Base-by-base conservation (phyloP, 2,888 invertebrate genomes). In the Eilema griseolum region DNA sequence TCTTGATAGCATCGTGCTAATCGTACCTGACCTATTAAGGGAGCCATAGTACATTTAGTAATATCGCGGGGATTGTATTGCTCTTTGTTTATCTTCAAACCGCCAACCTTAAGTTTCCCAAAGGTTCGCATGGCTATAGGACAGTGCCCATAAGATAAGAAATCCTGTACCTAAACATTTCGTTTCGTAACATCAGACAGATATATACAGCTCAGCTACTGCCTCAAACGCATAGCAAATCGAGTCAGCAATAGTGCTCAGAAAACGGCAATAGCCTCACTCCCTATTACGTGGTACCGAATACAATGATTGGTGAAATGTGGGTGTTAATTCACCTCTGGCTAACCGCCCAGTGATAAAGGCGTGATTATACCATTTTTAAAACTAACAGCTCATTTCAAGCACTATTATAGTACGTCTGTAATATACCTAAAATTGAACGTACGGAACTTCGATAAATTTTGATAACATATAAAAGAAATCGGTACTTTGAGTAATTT, bases 401-500 rank as follows among this genome's bases (percentile, higher is more conserved):
- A 2, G 8, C 8, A n/a, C 20, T 46, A 28, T 28, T 33, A 52
- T 20, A 52, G 52, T n/a, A 8, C 20, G n/a, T 4, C 52, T 52
- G 52, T n/a, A 52, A 10, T 52, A 20, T 52, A 52, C n/a, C 10
- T n/a, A n/a, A 52, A n/a, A 12, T 14, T n/a, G 3, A 24, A 57
- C 14, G 14, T 12, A 57, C 57, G 57, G 24, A 2, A 11, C 57
- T 24, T 24, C 23, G 7, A 11, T 24, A 59, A 26, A 26, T 28
- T 26, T 61, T 61, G 23, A 46, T 28, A 56, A 63, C 60, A 33
- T 66, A 24, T 63, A 56, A 63, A 60, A 76, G 70, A 76, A 68
- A 72, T 61, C 60, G 66, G 69, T 26, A 33, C 66, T 3, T 64
- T 37, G 23, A 57, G 8, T 72, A 71, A 81, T 74, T 75, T 69